A percentile compares a stretch with the other conserved stretches of the same genome.
These are phyloP conservation scores for Talpa occidentalis DNA, from an alignment of 2,113 vertebrate genomes.

Conservation along the genomic window DNA sequence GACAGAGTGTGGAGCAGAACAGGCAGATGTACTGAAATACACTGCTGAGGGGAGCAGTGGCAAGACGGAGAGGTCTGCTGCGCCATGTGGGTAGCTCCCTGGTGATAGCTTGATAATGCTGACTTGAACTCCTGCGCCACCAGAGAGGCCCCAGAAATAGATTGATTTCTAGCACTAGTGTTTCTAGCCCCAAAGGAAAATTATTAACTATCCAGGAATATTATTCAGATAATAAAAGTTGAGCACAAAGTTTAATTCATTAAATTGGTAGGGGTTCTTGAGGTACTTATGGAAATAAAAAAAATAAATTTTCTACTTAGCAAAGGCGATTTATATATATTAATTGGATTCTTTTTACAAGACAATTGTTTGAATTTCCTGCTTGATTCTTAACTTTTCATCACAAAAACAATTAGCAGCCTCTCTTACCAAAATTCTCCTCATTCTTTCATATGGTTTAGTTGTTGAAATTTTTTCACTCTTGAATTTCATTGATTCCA, in stretches of 20 bases:
- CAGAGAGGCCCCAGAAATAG: background rate
- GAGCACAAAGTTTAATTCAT: background rate
- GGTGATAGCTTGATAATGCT: too few species aligned
- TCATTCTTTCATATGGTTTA: background rate
- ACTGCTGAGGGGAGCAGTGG: too few species aligned
- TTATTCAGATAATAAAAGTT: constrained; percentile 37
- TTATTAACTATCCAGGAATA: background rate
- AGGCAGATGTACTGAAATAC: too few species aligned
- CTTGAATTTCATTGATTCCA: constrained; percentile 23
- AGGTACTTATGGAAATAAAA: constrained; percentile 48
- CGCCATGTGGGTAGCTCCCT: background rate
- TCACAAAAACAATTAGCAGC: background rate
- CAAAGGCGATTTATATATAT: background rate
- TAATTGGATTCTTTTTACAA: background rate
- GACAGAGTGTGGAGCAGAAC: too few species aligned
- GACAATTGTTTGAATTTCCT: constrained; percentile 4
- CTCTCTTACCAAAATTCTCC: background rate
- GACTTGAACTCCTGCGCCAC: too few species aligned
- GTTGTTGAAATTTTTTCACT: constrained; percentile 11
- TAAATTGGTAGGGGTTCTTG: constrained; percentile 9
- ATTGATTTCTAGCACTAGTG: constrained; percentile 15
- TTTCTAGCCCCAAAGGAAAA: background rate
- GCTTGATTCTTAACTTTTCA: constrained; percentile 16
- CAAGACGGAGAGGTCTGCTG: background rate
- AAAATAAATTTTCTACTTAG: constrained; percentile 31